Evolutionary conservation across 2,113 vertebrate genomes (phyloP), one percentile per base, ranked within the genome.

Genomic region (Nerophis lumbriciformis): DNA sequence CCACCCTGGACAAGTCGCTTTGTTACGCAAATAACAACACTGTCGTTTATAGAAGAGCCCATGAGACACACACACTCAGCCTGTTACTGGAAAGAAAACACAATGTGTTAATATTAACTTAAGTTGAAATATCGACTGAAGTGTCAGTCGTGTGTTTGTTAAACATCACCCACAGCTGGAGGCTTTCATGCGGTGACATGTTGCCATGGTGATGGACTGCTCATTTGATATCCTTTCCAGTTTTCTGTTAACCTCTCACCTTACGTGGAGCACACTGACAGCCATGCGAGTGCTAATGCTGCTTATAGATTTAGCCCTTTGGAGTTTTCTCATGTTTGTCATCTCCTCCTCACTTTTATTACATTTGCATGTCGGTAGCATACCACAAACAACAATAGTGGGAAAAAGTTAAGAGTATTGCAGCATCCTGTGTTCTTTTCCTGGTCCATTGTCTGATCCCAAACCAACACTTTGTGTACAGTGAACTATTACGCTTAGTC

Each of bases 251-350:
- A 75, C 70, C 78, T 73, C 86, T 88, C 87, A 89, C 81, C 73
- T 89, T 87, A 85, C 90, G 86, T 86, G 80, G 88, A 83, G 80
- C 45, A 63, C 86, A 89, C 90, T 85, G 90, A 88, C 83, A 85
- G 73, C 77, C 77, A 57, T 68, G 72, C 75, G 86, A 72, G 71
- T 68, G 79, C 83, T 78, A 86, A 82, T 84, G 83, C 81, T 85
- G 82, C 73, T 76, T 86, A 90, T 91, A 84, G 87, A 90, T 91
- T 76, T 77, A 63, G 69, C 64, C 47, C 35, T 28, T 21, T 57
- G 78, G 71, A 63, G 77, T 87, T 75, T 62, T 83, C 77, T 72
- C 76, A 63, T 75, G n/a, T 44, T 44, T 57, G 19, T 21, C 53
- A 42, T 39, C 38, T 15, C 42, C 5, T 21, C 10, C 12, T 11